Evolutionary conservation across 2,888 invertebrate genomes (phyloP).

Genomic region (Caenorhabditis virilis): DNA sequence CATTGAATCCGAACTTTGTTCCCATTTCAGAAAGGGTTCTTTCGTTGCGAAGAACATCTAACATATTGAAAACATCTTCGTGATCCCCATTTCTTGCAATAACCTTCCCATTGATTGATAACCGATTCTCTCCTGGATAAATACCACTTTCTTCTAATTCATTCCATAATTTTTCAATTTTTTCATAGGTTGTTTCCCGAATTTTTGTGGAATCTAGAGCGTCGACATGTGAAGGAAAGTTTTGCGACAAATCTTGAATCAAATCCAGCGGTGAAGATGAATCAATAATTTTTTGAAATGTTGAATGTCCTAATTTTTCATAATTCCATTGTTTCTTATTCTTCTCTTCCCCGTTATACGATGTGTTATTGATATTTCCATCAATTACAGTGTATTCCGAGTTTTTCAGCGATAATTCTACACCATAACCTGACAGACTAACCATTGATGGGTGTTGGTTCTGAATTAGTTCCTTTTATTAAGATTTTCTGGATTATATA

Average conservation of each 20-base stretch:
- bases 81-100: constrained; percentile 82
- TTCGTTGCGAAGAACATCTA: constrained; percentile 84
- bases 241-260: not conserved
- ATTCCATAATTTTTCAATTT: constrained; percentile 1
- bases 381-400: constrained; percentile 99
- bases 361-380: constrained; percentile 75
- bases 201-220: no score
- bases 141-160: not conserved
- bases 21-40: constrained; percentile 74
- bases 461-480: no score
- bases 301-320: no score
- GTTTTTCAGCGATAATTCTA: constrained; percentile 95
- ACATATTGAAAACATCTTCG: constrained; percentile 83
- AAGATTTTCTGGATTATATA: no score
- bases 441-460: constrained; percentile 72
- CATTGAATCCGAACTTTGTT: constrained; percentile 6
- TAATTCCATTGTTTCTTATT: not conserved
- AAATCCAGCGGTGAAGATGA: not conserved
- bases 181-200: not conserved
- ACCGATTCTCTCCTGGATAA: not conserved
- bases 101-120: constrained; percentile 80
- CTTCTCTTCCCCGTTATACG: not conserved
- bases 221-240: no score
- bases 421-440: constrained; percentile 92
- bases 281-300: not conserved